Evolutionary conservation across 30 jellyfish, hydroid and myxozoan genomes (phyloP).

Genomic region (Clytia hemisphaerica): DNA sequence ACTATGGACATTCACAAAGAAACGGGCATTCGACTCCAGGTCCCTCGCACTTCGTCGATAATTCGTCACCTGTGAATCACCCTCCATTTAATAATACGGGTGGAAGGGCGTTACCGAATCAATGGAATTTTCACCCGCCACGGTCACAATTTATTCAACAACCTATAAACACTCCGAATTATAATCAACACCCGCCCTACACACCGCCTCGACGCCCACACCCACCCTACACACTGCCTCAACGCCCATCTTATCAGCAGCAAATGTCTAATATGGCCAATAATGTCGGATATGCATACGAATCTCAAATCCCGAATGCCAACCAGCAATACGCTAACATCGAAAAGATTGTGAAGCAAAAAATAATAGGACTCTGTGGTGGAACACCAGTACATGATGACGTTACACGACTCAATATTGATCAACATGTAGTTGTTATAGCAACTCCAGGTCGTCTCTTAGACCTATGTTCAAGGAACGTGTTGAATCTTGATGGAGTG

Average conservation of each 20-base stretch:
- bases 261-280: neutral
- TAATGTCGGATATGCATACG: neutral
- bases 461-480: slow-evolving; percentile 45
- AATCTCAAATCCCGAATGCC: neutral
- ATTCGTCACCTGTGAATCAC: too few species aligned
- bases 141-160: neutral
- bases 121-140: neutral
- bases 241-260: neutral
- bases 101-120: too few species aligned
- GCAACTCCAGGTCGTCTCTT: slow-evolving; percentile 94
- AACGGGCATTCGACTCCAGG: too few species aligned
- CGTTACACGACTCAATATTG: slow-evolving; percentile 15
- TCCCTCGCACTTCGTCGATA: too few species aligned
- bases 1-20: too few species aligned
- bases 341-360: neutral
- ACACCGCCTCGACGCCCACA: neutral
- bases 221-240: neutral
- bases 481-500: slow-evolving; percentile 17
- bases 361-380: slow-evolving; percentile 61
- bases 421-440: slow-evolving; percentile 34
- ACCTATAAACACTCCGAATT: neutral
- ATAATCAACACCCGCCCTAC: neutral
- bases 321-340: neutral
- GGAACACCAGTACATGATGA: slow-evolving; percentile 58
- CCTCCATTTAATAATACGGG: too few species aligned